Conservation (phyloP, 2,797 vertebrate genomes). For the Melopsittacus undulatus region DNA sequence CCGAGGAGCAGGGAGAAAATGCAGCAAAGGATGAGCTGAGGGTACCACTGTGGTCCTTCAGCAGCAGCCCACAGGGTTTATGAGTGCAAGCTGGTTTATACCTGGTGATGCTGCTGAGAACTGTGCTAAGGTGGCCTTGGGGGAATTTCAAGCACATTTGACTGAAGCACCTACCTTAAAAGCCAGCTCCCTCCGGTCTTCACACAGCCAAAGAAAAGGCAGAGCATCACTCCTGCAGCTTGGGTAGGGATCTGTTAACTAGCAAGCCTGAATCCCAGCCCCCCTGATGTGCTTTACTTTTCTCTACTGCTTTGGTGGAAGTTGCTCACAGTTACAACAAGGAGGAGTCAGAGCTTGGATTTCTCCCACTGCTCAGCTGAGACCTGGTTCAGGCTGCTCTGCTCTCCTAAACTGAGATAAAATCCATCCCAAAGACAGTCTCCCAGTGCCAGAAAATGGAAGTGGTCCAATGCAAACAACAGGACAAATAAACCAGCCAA, state of each 20-base stretch:
- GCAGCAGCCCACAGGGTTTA: not conserved
- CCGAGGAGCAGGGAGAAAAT: not conserved
- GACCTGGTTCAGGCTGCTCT: not conserved
- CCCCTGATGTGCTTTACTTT: not conserved
- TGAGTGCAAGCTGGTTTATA: not conserved
- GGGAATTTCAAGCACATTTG: not conserved
- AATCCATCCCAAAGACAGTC: not conserved
- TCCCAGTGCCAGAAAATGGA: slow-evolving; percentile 9
- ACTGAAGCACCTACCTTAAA: not conserved
- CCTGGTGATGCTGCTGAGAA: not conserved
- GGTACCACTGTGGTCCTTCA: not conserved
- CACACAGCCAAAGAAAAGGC: not conserved
- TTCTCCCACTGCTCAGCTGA: not conserved
- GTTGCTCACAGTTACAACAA: not conserved
- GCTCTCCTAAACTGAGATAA: not conserved
- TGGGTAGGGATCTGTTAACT: not conserved
- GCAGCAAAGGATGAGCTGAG: not conserved
- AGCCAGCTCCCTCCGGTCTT: not conserved
- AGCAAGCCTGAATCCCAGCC: not conserved
- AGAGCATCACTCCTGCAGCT: not conserved
- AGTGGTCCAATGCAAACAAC: not conserved
- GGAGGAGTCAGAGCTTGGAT: not conserved
- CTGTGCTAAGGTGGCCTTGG: not conserved
- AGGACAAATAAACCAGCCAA: not conserved
- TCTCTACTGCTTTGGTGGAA: not conserved